Evolutionary conservation across 1,140 invertebrate genomes (phyloP), one percentile per base, ranked within the genome.

Genomic region (Aplysia californica): DNA sequence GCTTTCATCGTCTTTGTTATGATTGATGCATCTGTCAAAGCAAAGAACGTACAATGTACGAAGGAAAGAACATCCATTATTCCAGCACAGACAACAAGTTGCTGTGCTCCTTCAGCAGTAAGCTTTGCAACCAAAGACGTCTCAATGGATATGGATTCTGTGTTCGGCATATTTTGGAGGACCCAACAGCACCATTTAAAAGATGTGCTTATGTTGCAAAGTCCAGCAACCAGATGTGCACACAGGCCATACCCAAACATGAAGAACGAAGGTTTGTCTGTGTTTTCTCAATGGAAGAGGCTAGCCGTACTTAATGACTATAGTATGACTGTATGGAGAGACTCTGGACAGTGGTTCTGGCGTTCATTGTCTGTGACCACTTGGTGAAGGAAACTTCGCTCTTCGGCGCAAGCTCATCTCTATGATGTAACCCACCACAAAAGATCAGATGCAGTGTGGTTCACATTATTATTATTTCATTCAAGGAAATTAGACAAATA

Each of bases 11-110:
- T 4, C 20, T 35, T 4, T 39, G 65, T n/a, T 76, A 38, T 76
- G 65, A 56, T 68, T 26, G 33, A 66, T 33, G 26, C 23, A 31
- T 56, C 10, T 75, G 10, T 20, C 10, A 41, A 66, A 64, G 50
- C 68, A 76, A 67, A 74, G 56, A 72, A 56, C 77, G 69, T 83
- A 87, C 82, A 79, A 92, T 91, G 91, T 91, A 88, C 85, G 91
- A 91, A 83, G 91, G 91, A 64, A 91, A 91, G 85, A 90, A 92
- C 82, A 91, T 91, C 71, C 91, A 91, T 79, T 91, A 87, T 77
- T 91, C 90, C 70, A 87, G 87, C 41, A 80, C 87, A 73, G 91
- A 91, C 85, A 89, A 91, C 77, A 91, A 91, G 82, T 90, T 90
- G 15, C 82, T 91, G 44, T 91, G 91, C 82, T 91, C 90, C 26